phyloP scores from a whole-genome alignment of 2,888 invertebrate genomes.

The Sericinus montela region DNA sequence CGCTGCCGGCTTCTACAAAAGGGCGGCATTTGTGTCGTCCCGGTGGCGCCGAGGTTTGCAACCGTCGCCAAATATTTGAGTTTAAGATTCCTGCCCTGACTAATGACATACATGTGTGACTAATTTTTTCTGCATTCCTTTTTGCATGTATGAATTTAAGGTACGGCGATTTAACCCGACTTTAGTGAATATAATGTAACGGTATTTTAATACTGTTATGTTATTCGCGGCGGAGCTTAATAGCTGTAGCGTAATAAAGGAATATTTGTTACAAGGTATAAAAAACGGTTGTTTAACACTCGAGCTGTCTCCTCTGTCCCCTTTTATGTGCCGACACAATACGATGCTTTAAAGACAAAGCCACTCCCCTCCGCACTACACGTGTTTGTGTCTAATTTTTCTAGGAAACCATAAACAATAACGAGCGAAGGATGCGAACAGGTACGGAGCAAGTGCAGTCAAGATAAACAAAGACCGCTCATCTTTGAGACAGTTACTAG shows the following conservation, averaged over 20 bases:
- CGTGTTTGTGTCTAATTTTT: conserved; percentile 54
- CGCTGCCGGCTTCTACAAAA: conserved; percentile 45
- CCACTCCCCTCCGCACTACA: conserved; percentile 32
- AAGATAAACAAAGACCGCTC: conserved; percentile 47
- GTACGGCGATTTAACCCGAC: conserved; percentile 22
- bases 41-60: conserved; percentile 67
- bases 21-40: conserved; percentile 39
- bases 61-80: conserved; percentile 70
- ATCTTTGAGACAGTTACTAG: conserved; percentile 50
- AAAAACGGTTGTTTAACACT: conserved; percentile 22
- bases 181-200: background rate
- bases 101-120: conserved; percentile 73
- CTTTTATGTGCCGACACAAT: conserved; percentile 33
- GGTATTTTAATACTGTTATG: background rate
- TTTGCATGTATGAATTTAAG: conserved; percentile 34
- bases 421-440: conserved; percentile 31
- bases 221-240: conserved; percentile 21
- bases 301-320: conserved; percentile 28
- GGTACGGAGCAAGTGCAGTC: conserved; percentile 18
- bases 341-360: conserved; percentile 36
- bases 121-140: conserved; percentile 39
- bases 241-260: conserved; percentile 21
- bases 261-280: conserved; percentile 25
- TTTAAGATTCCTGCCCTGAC: conserved; percentile 48
- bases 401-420: conserved; percentile 47